A percentile compares a stretch with the other conserved stretches of the same genome.
Evolutionary conservation across 2,113 vertebrate genomes (phyloP).

Genomic region (Apteryx owenii): DNA sequence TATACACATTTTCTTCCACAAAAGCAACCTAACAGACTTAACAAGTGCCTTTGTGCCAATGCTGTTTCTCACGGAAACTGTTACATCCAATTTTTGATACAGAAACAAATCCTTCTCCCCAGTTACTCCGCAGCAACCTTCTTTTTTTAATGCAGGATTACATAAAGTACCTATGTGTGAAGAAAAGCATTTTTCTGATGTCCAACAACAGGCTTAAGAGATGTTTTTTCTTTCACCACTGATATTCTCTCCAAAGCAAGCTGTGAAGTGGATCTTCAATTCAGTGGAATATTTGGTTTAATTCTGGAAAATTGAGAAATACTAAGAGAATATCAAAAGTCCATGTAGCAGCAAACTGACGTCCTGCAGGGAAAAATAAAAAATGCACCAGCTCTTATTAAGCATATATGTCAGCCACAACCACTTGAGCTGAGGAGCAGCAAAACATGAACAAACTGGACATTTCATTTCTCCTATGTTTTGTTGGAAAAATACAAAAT

Average conservation of each 20-base stretch:
- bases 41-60: slow-evolving; percentile 51
- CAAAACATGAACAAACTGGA: slow-evolving; percentile 12
- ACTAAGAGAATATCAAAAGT: background rate
- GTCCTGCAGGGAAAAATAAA: slow-evolving; percentile 21
- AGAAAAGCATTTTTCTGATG: slow-evolving; percentile 43
- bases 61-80: background rate
- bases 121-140: background rate
- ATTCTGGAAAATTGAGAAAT: slow-evolving; percentile 50
- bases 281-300: slow-evolving; percentile 32
- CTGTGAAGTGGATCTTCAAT: slow-evolving; percentile 12
- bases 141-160: slow-evolving; percentile 48
- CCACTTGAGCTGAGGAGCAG: slow-evolving; percentile 5
- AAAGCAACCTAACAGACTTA: slow-evolving; percentile 47
- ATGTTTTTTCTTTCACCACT: slow-evolving; percentile 4
- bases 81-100: background rate
- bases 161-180: slow-evolving; percentile 42
- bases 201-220: slow-evolving; percentile 27
- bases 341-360: background rate
- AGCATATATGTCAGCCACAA: slow-evolving; percentile 25
- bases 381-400: background rate
- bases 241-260: background rate
- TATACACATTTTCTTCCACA: slow-evolving; percentile 11
- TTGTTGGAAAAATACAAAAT: background rate
- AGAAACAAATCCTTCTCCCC: background rate
- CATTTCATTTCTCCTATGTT: background rate